Evolutionary conservation across 2,113 vertebrate genomes (phyloP), one percentile per base, ranked within the genome.

Genomic region (Ia io): DNA sequence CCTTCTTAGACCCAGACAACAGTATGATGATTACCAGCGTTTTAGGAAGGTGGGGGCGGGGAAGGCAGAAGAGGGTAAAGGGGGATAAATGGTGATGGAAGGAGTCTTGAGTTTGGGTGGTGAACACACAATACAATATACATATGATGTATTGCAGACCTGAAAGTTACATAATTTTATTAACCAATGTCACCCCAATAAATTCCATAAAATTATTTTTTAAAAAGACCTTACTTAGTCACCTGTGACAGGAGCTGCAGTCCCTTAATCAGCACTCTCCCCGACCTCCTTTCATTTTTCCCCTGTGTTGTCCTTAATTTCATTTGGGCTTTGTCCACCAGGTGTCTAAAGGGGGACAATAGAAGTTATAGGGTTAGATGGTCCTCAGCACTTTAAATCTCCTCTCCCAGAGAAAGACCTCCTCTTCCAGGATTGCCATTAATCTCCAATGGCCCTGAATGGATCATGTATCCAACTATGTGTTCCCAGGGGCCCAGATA

Each of bases 211-310:
- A 47, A 44, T 44, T 74, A 42, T 30, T 18, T 67, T 67, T 67
- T n/a, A 18, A 69, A 32, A 77, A 77, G 23, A 1, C 28, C 65
- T 77, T 51, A 59, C 3, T 67, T 40, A 49, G 30, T 9, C 1
- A 4, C 14, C 10, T 12, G 11, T n/a, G 20, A 30, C 1, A 40
- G 51, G 5, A 6, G 3, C 40, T 20, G 1, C 7, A 63, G 11
- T 84, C 7, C 28, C 18, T 37, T 89, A 28, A 25, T 22, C 37
- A 32, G 79, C 4, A 23, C 5, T 44, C 11, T 32, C 2, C 6
- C 10, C 4, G 37, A 22, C n/a, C 12, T 40, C 47, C 37, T 59
- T 32, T 93, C 1, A 10, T 9, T 71, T 82, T 83, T 67, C 10
- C 30, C 30, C 18, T 65, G 30, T n/a, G 3, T 35, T 73, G 37